Conservation (phyloP, 2,113 vertebrate species). For the Actinemys pallida region DNA sequence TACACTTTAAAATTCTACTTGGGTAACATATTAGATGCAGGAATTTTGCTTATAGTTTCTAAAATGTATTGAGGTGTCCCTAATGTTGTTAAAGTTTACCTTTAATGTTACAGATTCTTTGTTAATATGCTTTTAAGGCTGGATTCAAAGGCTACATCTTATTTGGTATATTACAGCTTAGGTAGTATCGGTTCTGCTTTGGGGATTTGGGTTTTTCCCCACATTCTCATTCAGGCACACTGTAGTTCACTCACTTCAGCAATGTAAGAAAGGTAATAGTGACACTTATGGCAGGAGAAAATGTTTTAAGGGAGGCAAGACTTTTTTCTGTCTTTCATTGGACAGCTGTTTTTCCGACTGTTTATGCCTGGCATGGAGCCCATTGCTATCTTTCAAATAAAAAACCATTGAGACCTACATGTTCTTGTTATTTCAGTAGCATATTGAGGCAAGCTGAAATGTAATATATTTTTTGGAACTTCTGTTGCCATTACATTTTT, state of each 20-base stretch:
- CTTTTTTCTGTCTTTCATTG: not conserved
- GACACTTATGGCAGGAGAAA: not conserved
- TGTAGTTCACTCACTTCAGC: not conserved
- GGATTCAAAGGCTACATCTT: not conserved
- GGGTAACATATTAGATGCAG: constrained; percentile 23
- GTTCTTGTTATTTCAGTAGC: not conserved
- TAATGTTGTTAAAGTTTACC: constrained; percentile 20
- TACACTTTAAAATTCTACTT: constrained; percentile 43
- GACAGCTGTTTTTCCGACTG: not conserved
- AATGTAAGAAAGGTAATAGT: not conserved
- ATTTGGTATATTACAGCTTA: not conserved
- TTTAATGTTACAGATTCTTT: constrained; percentile 8
- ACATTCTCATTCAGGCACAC: not conserved
- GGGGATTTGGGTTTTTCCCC: not conserved
- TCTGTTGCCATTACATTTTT: not conserved
- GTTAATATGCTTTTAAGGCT: constrained; percentile 49
- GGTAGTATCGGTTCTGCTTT: not conserved
- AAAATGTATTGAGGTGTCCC: not conserved
- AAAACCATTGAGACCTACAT: not conserved
- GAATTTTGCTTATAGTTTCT: constrained; percentile 18
- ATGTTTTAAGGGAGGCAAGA: not conserved
- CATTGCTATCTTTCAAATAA: not conserved
- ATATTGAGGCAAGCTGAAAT: not conserved
- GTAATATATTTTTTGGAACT: not conserved
- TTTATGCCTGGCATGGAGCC: not conserved